Conservation (phyloP, 1,140 invertebrate genomes). For the Anagrus nilaparvatae region DNA sequence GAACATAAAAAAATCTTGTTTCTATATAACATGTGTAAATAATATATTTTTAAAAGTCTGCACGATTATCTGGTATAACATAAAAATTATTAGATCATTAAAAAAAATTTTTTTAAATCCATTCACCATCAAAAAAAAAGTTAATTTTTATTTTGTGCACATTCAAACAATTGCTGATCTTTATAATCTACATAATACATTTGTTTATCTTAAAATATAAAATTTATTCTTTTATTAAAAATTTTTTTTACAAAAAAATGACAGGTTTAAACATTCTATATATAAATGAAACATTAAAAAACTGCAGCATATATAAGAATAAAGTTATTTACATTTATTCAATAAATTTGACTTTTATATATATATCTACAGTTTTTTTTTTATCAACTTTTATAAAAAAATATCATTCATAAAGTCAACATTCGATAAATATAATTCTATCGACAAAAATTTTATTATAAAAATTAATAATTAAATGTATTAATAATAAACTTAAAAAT, state of each 20-base stretch:
- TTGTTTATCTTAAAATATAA: too few relatives aligned
- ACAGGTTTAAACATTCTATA: slow-evolving; percentile 3
- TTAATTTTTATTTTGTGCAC: slow-evolving; percentile 13
- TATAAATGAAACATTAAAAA: slow-evolving; percentile 9
- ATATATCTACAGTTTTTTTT: too few relatives aligned
- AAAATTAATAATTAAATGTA: too few relatives aligned
- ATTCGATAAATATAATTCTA: too few relatives aligned
- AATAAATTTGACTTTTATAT: slow-evolving; percentile 4
- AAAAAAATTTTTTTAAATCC: slow-evolving; percentile 20
- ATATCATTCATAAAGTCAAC: too few relatives aligned
- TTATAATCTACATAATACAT: too few relatives aligned
- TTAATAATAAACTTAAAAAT: too few relatives aligned
- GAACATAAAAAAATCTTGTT: slow-evolving; percentile 14
- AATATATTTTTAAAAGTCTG: too few relatives aligned
- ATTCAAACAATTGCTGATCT: slow-evolving; percentile 11
- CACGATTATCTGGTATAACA: background rate
- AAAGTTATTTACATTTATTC: background rate
- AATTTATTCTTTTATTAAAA: slow-evolving; percentile 2
- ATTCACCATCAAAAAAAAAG: slow-evolving; percentile 25
- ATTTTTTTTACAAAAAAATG: slow-evolving; percentile 8
- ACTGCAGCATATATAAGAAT: slow-evolving; percentile 1
- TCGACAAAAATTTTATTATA: too few relatives aligned
- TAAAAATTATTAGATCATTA: slow-evolving; percentile 18
- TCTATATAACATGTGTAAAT: too few relatives aligned
- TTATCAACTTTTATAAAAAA: too few relatives aligned